phyloP scores from a whole-genome alignment of 2,113 vertebrate species.

The Corythornis madagascariensis region DNA sequence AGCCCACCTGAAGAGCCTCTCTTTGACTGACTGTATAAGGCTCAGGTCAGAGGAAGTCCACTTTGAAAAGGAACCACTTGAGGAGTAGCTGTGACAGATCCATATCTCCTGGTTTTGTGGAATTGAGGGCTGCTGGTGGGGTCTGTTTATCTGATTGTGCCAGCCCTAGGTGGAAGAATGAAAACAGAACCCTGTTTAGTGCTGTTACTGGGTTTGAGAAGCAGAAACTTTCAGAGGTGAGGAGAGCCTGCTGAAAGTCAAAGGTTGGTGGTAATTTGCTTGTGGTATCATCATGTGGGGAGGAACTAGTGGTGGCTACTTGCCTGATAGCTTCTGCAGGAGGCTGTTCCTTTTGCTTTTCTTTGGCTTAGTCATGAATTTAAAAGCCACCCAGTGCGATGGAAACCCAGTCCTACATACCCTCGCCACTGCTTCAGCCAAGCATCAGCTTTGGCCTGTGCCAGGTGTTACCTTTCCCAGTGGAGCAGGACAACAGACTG shows the following conservation, averaged over 20 bases:
- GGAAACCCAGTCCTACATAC: not conserved
- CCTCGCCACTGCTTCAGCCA: not conserved
- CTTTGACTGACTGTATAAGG: not conserved
- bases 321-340: slow-evolving; percentile 7
- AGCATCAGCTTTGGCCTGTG: not conserved
- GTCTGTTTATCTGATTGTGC: not conserved
- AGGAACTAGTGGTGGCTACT: not conserved
- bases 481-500: not conserved
- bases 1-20: not conserved
- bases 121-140: not conserved
- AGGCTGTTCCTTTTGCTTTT: not conserved
- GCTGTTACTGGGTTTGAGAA: not conserved
- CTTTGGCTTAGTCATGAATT: not conserved
- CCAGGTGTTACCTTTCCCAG: not conserved
- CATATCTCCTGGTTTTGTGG: not conserved
- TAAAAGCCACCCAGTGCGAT: not conserved
- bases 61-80: not conserved
- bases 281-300: not conserved
- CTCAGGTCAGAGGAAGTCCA: not conserved
- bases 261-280: not conserved
- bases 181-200: not conserved
- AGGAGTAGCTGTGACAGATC: not conserved
- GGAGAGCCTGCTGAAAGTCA: not conserved
- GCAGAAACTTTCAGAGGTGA: not conserved
- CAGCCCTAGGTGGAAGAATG: not conserved